Percentiles rank a stretch among this genome's conserved stretches.
Evolutionary conservation across 2,797 vertebrate genomes (phyloP).

Genomic region (Neostethus bicornis): DNA sequence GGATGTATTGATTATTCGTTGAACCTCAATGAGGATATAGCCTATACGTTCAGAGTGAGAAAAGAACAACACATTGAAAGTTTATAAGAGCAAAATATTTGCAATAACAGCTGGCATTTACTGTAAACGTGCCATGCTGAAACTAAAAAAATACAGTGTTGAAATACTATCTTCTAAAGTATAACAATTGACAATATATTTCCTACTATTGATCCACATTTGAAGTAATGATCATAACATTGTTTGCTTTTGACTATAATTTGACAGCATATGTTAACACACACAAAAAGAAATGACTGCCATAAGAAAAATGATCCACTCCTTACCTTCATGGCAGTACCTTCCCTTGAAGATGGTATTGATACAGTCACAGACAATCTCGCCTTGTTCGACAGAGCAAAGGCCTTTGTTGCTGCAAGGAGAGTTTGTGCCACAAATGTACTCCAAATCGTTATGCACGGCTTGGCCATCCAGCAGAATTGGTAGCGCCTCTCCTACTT

Average conservation of each 20-base stretch:
- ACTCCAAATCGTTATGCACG: conserved; percentile 85
- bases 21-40: conserved; percentile 25
- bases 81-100: conserved; percentile 24
- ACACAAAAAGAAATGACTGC: not conserved
- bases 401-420: conserved; percentile 87
- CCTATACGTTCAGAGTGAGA: conserved; percentile 25
- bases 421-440: conserved; percentile 81
- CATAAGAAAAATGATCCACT: conserved; percentile 6
- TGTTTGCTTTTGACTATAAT: too few relatives aligned
- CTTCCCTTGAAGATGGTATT: conserved; percentile 87
- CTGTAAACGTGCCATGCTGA: not conserved
- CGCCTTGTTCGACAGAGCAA: conserved; percentile 82
- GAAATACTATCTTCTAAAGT: too few relatives aligned
- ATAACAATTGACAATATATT: too few relatives aligned
- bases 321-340: conserved; percentile 93
- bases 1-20: conserved; percentile 59
- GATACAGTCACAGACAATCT: conserved; percentile 88
- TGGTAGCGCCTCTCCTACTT: conserved; percentile 85
- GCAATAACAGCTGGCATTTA: not conserved
- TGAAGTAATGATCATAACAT: too few relatives aligned
- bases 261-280: not conserved
- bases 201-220: too few relatives aligned
- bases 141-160: not conserved
- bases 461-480: conserved; percentile 89
- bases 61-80: conserved; percentile 37